Base-by-base conservation (phyloP, 2,113 vertebrate genomes). In the Cynopterus brachyotis region DNA sequence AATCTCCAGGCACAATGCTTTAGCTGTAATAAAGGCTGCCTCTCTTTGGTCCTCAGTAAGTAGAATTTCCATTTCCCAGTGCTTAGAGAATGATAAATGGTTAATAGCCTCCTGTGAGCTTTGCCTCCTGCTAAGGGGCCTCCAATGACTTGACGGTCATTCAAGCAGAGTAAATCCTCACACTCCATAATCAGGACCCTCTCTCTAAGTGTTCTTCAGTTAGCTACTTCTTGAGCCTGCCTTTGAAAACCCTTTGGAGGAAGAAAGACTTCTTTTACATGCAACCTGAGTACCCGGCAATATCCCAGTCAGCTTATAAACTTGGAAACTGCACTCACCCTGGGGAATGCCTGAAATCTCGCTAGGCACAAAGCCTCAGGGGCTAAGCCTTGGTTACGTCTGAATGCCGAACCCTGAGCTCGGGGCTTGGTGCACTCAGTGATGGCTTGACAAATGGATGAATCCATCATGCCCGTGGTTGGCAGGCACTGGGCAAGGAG, bases 1-100 rank as follows among this genome's bases (percentile, higher is more conserved):
- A 30, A 45, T 42, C 53, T 90, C 40, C 69, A 76, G 47, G 40
- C 53, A 32, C 2, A 1, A 10, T 45, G 40, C 40, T 79, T 95
- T 42, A 57, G 45, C 53, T 87, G 28, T 78, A 93, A 87, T 66
- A 76, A 96, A 96, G 19, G 37, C 78, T n/a, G 72, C 72, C 88
- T 90, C 92, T 81, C 55, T 67, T 64, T 87, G 40, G 85, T 84
- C 79, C 85, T 81, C 57, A 42, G 0, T 85, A 96, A 97, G 81
- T 82, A 59, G 86, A 89, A 62, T 91, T 85, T 92, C 93, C 91
- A 93, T 87, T 95, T 94, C 94, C 91, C 40, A 35, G 82, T 70
- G 81, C 92, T 96, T 91, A 75, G 67, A 97, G 95, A 97, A 96
- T 45, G 79, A 82, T 96, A 96, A 97, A 96, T 76, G 81, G 96